Evolutionary conservation across 2,113 vertebrate genomes (phyloP).

Genomic region (Hippotragus niger): DNA sequence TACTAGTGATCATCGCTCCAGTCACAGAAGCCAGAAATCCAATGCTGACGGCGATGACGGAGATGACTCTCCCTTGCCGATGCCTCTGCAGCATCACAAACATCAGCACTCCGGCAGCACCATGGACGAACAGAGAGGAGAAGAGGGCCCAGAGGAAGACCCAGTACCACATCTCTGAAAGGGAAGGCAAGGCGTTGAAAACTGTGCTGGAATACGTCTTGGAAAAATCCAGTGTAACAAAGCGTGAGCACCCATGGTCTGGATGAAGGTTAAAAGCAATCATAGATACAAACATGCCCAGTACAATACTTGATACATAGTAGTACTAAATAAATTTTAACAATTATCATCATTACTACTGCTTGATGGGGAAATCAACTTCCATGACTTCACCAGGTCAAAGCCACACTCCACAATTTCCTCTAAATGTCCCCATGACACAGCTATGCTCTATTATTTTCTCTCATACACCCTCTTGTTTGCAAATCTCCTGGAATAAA

Average conservation of each 20-base stretch:
- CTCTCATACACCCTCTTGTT: background rate
- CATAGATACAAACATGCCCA: background rate
- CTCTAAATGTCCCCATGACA: background rate
- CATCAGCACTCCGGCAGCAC: conserved; percentile 94
- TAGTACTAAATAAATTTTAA: background rate
- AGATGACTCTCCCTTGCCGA: conserved; percentile 93
- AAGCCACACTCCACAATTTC: background rate
- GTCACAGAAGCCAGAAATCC: conserved; percentile 95
- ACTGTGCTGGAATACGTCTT: background rate
- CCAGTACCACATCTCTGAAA: conserved; percentile 99
- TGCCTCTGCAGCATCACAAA: conserved; percentile 97
- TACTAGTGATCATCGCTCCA: conserved; percentile 97
- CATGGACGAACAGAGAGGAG: conserved; percentile 96
- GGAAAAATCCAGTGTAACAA: background rate
- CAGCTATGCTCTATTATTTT: background rate
- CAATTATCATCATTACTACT: background rate
- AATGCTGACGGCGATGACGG: conserved; percentile 92
- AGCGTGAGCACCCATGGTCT: background rate
- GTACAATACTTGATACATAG: background rate
- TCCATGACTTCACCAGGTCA: background rate
- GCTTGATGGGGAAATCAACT: background rate
- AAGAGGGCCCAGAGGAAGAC: conserved; percentile 99
- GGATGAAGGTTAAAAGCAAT: background rate
- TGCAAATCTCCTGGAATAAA: background rate
- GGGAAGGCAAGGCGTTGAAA: conserved; percentile 71